These are phyloP conservation scores for Ptilonorhynchus violaceus DNA, from an alignment of 2,113 vertebrate species.

Conservation along the genomic window DNA sequence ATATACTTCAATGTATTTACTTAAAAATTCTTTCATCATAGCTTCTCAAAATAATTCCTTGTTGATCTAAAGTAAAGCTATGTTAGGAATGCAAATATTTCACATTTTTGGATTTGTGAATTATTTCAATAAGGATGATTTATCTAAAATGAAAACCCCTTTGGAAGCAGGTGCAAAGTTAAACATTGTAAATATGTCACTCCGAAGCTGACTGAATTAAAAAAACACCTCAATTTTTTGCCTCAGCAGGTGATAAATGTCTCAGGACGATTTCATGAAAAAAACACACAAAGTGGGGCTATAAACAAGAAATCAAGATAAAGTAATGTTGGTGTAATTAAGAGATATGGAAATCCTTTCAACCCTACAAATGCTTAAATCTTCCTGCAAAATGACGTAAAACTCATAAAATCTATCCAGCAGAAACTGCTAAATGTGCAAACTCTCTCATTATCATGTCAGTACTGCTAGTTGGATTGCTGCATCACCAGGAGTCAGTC, in stretches of 20 bases:
- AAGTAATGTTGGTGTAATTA: not conserved
- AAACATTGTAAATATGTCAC: not conserved
- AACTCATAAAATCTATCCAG: not conserved
- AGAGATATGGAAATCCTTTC: not conserved
- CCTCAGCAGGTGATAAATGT: not conserved
- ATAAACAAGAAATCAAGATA: not conserved
- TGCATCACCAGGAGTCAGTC: not conserved
- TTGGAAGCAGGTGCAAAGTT: not conserved
- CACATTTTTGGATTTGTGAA: not conserved
- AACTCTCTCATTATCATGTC: not conserved
- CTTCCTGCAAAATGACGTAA: not conserved
- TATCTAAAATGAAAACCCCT: not conserved
- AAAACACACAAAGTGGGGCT: not conserved
- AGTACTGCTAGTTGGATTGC: not conserved
- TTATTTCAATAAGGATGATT: not conserved
- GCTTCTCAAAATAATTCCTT: not conserved
- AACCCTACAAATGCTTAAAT: not conserved
- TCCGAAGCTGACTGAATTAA: not conserved
- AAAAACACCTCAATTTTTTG: not conserved
- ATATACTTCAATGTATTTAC: not conserved
- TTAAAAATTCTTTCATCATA: not conserved
- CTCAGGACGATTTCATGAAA: not conserved
- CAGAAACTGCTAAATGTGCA: not conserved
- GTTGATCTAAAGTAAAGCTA: not conserved
- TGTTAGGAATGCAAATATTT: not conserved